These are phyloP conservation scores for Chrysochloris asiatica DNA, from an alignment of 2,113 vertebrate genomes.

Conservation along the genomic window DNA sequence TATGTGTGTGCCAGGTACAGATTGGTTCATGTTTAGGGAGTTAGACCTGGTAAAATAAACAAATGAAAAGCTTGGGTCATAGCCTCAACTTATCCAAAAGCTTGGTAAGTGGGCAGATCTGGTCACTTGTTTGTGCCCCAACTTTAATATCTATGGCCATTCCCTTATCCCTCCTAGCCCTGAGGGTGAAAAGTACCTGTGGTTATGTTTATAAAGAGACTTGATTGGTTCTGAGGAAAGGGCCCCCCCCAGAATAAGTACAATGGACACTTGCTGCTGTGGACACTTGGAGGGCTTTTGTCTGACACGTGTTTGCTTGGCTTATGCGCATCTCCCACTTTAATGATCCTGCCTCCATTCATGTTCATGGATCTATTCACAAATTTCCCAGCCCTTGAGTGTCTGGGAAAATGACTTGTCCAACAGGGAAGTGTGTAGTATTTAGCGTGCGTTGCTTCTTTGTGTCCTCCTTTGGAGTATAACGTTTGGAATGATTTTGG, in stretches of 20 bases:
- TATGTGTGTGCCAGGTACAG: too few relatives aligned
- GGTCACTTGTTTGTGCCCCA: background rate
- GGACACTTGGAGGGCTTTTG: background rate
- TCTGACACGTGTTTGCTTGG: background rate
- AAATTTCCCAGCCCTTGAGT: background rate
- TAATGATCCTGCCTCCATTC: background rate
- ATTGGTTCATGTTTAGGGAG: background rate
- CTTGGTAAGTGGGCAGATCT: background rate
- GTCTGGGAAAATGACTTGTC: background rate
- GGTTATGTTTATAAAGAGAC: fast-evolving
- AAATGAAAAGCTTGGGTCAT: background rate
- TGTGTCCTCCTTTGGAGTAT: background rate
- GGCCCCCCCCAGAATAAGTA: background rate
- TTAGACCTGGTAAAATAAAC: background rate
- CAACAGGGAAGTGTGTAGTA: background rate
- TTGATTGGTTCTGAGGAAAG: background rate
- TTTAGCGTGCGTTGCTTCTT: background rate
- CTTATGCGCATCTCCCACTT: fast-evolving
- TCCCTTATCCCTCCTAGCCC: background rate
- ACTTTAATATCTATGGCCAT: background rate
- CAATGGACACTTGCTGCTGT: fast-evolving
- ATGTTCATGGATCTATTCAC: background rate
- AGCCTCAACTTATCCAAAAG: background rate
- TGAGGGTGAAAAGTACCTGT: background rate
- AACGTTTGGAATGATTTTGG: background rate